A percentile compares a stretch with the other conserved stretches of the same genome.
These are phyloP conservation scores for Biston betularia DNA, from an alignment of 2,888 invertebrate species.

Conservation along the genomic window DNA sequence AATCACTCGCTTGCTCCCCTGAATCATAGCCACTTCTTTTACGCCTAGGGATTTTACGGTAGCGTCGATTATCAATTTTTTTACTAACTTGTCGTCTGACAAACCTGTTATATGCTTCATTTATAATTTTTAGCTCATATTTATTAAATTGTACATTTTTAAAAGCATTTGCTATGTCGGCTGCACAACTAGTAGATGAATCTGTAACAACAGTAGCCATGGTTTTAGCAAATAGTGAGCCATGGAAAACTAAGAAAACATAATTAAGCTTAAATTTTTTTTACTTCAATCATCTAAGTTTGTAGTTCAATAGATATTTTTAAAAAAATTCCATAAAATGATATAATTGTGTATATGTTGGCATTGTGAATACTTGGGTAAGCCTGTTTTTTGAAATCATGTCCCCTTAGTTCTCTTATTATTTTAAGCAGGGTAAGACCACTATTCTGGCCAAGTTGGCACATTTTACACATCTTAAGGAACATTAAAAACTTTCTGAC, in stretches of 20 bases:
- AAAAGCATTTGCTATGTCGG: constrained; percentile 64
- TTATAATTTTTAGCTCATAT: constrained; percentile 63
- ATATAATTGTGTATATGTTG: too few species aligned
- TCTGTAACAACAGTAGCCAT: constrained; percentile 51
- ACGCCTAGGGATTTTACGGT: constrained; percentile 55
- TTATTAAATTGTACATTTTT: constrained; percentile 62
- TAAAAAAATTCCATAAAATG: too few species aligned
- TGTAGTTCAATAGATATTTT: too few species aligned
- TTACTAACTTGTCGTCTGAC: constrained; percentile 55
- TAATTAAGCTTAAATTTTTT: background rate
- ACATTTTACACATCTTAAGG: too few species aligned
- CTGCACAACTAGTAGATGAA: constrained; percentile 58
- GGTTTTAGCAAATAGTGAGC: background rate
- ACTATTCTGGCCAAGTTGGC: too few species aligned
- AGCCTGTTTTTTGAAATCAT: too few species aligned
- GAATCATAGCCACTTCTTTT: constrained; percentile 68
- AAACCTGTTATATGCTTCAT: constrained; percentile 60
- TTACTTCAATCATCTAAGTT: too few species aligned
- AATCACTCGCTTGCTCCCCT: constrained; percentile 70
- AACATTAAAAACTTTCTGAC: too few species aligned
- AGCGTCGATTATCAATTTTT: constrained; percentile 61
- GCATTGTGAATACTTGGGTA: too few species aligned
- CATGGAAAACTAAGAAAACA: background rate
- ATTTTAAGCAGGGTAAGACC: too few species aligned
- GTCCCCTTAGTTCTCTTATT: too few species aligned